These are phyloP conservation scores for Calliopsis andreniformis DNA, from an alignment of 1,140 invertebrate genomes.

Conservation along the genomic window DNA sequence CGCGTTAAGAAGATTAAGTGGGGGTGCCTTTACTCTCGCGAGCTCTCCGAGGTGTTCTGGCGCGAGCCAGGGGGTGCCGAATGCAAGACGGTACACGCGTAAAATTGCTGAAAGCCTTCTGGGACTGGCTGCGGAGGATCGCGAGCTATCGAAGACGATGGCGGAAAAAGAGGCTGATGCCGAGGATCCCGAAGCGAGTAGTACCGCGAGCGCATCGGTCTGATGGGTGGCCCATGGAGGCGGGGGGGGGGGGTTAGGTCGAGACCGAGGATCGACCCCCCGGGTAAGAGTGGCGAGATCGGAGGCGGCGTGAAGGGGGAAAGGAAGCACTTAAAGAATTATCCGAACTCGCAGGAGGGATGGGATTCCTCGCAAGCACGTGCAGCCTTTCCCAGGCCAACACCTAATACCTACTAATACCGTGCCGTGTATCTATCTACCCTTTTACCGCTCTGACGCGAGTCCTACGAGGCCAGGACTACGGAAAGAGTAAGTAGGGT, in stretches of 20 bases:
- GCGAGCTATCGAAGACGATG: constrained; percentile 31
- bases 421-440: constrained; percentile 80
- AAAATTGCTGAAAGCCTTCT: constrained; percentile 63
- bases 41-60: constrained; percentile 25
- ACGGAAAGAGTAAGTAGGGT: constrained; percentile 79
- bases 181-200: constrained; percentile 61
- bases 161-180: constrained; percentile 24
- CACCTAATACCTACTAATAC: constrained; percentile 82
- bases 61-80: constrained; percentile 23
- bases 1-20: constrained; percentile 62
- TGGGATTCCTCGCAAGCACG: constrained; percentile 76
- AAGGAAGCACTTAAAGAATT: constrained; percentile 82
- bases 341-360: constrained; percentile 79
- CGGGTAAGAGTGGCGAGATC: constrained; percentile 65
- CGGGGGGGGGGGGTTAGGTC: constrained; percentile 30
- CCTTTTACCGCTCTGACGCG: constrained; percentile 79
- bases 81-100: constrained; percentile 43
- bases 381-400: constrained; percentile 81
- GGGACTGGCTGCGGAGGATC: constrained; percentile 33
- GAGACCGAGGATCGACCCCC: constrained; percentile 69
- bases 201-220: constrained; percentile 71
- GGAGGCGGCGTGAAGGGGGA: constrained; percentile 56
- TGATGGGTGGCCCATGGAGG: constrained; percentile 40
- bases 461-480: constrained; percentile 77
- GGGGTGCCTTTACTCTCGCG: background rate